phyloP scores from a whole-genome alignment of 2,797 vertebrate species.

The Phoxinus dragarum region DNA sequence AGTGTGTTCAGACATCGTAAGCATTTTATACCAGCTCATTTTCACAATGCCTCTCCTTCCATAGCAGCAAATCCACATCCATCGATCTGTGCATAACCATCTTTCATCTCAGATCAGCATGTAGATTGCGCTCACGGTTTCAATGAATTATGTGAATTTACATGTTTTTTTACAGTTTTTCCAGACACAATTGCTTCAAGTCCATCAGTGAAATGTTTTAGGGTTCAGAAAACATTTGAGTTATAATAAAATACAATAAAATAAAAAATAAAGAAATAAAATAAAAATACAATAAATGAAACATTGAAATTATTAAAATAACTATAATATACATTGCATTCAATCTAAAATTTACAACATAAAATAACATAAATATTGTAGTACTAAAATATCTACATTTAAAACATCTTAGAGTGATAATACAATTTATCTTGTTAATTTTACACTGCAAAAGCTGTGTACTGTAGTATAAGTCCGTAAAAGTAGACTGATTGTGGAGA shows the following conservation, averaged over 20 bases:
- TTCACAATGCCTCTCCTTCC: not conserved
- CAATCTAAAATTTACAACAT: not conserved
- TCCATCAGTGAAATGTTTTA: constrained; percentile 15
- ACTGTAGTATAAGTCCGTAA: not conserved
- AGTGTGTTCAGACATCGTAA: not conserved
- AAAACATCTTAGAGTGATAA: not conserved
- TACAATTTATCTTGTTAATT: constrained; percentile 1
- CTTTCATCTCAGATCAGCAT: not conserved
- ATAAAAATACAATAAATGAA: not conserved
- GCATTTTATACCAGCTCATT: not conserved
- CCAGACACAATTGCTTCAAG: not conserved
- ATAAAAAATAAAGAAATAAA: not conserved
- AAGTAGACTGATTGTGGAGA: not conserved
- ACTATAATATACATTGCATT: not conserved
- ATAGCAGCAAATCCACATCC: not conserved
- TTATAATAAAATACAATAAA: not conserved
- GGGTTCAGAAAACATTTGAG: not conserved
- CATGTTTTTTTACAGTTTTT: not conserved
- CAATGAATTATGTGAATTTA: not conserved
- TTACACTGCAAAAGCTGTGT: constrained; percentile 1
- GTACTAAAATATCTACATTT: constrained; percentile 9
- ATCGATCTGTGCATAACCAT: not conserved
- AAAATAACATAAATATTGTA: not conserved
- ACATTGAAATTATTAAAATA: not conserved
- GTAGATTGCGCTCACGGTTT: not conserved